Percentiles rank a stretch among this genome's conserved stretches.
phyloP scores from a whole-genome alignment of 2,888 invertebrate species.

The Drosophila mercatorum region DNA sequence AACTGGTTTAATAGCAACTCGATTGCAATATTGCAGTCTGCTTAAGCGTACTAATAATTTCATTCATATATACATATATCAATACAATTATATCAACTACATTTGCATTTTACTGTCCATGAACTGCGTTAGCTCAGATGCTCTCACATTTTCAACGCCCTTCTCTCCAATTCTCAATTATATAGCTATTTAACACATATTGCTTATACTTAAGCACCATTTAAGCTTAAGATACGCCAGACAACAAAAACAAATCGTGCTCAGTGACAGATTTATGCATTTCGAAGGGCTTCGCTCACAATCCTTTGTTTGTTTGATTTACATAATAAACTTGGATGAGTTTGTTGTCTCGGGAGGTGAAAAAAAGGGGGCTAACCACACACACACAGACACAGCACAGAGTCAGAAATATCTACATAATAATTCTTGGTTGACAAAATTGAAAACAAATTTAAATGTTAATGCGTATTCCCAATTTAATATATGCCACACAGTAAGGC shows the following conservation, averaged over 20 bases:
- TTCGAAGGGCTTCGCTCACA: constrained; percentile 26
- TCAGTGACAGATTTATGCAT: constrained; percentile 39
- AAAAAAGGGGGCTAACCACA: constrained; percentile 17
- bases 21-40: too few species aligned
- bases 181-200: constrained; percentile 22
- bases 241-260: constrained; percentile 27
- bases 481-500: constrained; percentile 65
- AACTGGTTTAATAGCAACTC: too few species aligned
- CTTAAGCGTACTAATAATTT: too few species aligned
- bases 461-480: constrained; percentile 67
- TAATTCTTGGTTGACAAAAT: constrained; percentile 65
- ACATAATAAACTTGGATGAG: constrained; percentile 55
- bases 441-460: constrained; percentile 81
- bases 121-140: not conserved
- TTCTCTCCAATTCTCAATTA: not conserved
- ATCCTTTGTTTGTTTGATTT: constrained; percentile 46
- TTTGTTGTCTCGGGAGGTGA: constrained; percentile 47
- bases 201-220: constrained; percentile 15
- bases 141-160: not conserved
- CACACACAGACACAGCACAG: not conserved
- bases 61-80: too few species aligned
- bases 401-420: constrained; percentile 40
- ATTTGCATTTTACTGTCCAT: not conserved
- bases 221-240: constrained; percentile 14
- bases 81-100: not conserved